phyloP scores from a whole-genome alignment of 2,113 vertebrate species.

The Muntiacus muntjak region DNA sequence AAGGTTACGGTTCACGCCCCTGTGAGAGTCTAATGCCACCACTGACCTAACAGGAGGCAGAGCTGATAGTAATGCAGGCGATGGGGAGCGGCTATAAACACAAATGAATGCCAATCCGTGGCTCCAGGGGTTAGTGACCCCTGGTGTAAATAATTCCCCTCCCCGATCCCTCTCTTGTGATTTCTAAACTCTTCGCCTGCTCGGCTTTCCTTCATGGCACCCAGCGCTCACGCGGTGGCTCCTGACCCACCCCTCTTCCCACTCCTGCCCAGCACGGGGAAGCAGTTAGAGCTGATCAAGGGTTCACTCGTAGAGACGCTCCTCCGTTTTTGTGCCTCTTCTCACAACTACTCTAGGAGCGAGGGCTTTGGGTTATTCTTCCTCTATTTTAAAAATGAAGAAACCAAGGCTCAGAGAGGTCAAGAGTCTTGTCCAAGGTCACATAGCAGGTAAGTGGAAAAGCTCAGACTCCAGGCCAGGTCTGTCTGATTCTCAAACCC shows the following conservation, averaged over 20 bases:
- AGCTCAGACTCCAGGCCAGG: neutral
- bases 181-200: neutral
- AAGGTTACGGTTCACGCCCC: neutral
- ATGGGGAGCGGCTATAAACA: neutral
- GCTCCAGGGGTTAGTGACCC: neutral
- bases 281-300: too few species aligned
- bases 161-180: neutral
- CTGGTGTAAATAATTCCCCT: neutral
- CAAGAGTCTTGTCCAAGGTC: neutral
- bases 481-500: neutral
- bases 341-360: neutral
- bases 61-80: neutral
- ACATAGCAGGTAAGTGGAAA: neutral
- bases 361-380: neutral
- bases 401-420: neutral
- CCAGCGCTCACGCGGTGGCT: neutral
- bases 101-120: accelerated
- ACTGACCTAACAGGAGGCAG: neutral
- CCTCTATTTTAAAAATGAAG: neutral
- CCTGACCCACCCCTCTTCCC: neutral
- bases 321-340: neutral
- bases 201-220: neutral
- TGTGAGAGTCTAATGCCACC: neutral
- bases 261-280: neutral
- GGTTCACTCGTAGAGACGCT: neutral